Base-by-base conservation (phyloP, 2,888 invertebrate species). In the Aelia acuminata region DNA sequence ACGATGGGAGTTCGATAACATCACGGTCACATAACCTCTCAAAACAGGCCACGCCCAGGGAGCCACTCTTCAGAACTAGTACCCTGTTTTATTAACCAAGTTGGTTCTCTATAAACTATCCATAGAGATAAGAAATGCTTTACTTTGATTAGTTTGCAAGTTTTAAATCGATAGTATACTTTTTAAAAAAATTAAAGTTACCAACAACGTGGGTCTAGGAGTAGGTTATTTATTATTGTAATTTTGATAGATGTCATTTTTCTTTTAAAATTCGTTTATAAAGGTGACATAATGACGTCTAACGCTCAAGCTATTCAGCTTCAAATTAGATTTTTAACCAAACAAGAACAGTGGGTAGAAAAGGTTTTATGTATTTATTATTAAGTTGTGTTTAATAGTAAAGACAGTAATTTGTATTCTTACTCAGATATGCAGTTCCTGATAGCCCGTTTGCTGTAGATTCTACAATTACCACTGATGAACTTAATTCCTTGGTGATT, bases 401-500 rank as follows among this genome's bases (percentile, higher is more conserved):
- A 53, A 57, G 3, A 8, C 26, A 26, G 0, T 26, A 15, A 43
- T 89, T 89, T 84, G 87, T 89, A 90, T 90, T 88, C 89, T 90
- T 90, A 92, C 93, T 90, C 92, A 98, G 98, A 91, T 97, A 96
- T 94, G 96, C 98, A 13, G 95, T 98, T 84, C 95, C 98, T 11
- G 96, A 97, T 92, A 95, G 94, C 90, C 97, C 97, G 0, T 95
- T 96, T 91, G 96, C 97, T 26, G 96, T 98, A 39, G 96, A 97
- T 87, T 94, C 95, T 85, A 94, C 94, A 90, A 94, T 96, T 7
- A 94, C 95, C 85, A 92, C 94, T 20, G 93, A 93, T 39, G 96
- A 96, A 89, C 93, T 98, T 20, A 97, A 96, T 92, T 94, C 94
- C 47, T 93, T 98, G 87, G 93, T 98, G 4, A 97, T 97, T 93